Evolutionary conservation across 2,113 vertebrate species (phyloP).

Genomic region (Boulengeromyrus knoepffleri): DNA sequence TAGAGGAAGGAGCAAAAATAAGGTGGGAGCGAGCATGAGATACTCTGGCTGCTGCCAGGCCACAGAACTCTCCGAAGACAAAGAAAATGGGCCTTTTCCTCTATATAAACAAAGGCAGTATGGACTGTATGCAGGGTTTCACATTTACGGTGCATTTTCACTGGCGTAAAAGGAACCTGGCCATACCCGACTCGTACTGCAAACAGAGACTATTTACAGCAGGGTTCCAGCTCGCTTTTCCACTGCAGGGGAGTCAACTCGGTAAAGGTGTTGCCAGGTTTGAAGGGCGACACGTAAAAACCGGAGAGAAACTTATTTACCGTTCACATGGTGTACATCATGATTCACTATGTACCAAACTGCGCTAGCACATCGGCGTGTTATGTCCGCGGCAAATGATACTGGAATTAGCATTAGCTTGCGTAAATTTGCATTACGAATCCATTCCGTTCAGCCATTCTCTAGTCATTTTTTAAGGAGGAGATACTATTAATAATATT

Average conservation of each 20-base stretch:
- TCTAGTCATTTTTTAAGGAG: background rate
- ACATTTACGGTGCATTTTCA: background rate
- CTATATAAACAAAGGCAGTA: background rate
- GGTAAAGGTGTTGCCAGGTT: background rate
- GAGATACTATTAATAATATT: no score
- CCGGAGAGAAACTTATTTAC: background rate
- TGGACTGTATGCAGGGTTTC: background rate
- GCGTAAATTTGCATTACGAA: background rate
- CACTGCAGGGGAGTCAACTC: background rate
- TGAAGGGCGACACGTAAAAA: background rate
- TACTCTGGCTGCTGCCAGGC: background rate
- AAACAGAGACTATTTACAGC: background rate
- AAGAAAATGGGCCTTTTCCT: background rate
- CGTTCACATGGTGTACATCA: background rate
- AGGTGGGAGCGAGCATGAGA: conserved; percentile 13
- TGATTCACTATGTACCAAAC: background rate
- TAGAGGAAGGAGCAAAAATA: conserved; percentile 25
- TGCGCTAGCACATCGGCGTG: background rate
- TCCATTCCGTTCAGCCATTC: background rate
- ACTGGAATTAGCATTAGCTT: background rate
- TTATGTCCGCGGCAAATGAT: background rate
- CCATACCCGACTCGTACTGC: background rate
- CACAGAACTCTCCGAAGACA: background rate
- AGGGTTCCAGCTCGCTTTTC: background rate
- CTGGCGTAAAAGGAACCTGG: background rate